These are phyloP conservation scores for Cossypha caffra DNA, from an alignment of 2,797 vertebrate genomes.

Conservation along the genomic window DNA sequence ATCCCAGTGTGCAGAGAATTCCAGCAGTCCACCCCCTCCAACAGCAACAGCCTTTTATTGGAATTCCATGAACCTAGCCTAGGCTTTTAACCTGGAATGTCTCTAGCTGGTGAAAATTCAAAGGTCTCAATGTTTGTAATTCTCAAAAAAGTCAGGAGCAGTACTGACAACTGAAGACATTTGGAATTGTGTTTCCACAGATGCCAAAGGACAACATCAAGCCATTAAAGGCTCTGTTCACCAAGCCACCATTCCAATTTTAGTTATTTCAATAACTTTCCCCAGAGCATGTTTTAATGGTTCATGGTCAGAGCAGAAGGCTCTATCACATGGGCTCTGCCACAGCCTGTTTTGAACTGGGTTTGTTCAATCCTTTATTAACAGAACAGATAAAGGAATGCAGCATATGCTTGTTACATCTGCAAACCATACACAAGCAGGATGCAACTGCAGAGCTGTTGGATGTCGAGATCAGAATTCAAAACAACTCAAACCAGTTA, in stretches of 20 bases:
- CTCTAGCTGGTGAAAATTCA: background rate
- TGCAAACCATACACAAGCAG: background rate
- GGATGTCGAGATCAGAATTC: background rate
- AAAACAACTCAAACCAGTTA: background rate
- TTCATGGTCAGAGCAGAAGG: conserved; percentile 25
- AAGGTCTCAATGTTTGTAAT: background rate
- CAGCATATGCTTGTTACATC: conserved; percentile 35
- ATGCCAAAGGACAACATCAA: background rate
- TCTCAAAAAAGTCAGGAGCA: background rate
- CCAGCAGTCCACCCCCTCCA: background rate
- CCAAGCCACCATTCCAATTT: background rate
- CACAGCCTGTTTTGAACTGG: background rate
- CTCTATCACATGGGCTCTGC: background rate
- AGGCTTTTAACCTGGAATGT: background rate
- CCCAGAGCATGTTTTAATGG: background rate
- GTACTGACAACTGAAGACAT: background rate
- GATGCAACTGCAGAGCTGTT: background rate
- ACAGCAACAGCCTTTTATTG: background rate
- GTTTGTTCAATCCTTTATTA: background rate
- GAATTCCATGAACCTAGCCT: background rate
- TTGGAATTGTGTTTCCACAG: background rate
- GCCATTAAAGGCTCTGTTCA: background rate
- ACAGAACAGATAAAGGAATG: background rate
- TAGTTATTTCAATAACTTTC: background rate
- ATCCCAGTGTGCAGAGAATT: background rate